A percentile compares a stretch with the other conserved stretches of the same genome.
Conservation (phyloP, 2,113 vertebrate genomes). For the Campylorhamphus procurvoides region DNA sequence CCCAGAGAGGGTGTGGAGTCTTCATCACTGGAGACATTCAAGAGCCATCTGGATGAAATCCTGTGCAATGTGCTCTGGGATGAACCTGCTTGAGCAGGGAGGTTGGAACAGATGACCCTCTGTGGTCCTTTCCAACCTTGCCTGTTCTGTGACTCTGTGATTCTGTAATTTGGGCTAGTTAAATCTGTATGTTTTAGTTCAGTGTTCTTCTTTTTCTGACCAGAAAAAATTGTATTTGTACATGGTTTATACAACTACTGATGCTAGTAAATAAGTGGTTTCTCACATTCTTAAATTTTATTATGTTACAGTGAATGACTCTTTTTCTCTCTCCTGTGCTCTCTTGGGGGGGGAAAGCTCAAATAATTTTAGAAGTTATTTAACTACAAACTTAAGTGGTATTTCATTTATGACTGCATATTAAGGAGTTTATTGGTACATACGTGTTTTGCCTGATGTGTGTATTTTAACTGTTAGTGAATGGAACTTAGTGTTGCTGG, state of each 20-base stretch:
- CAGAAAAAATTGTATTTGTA: background rate
- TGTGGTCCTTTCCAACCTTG: background rate
- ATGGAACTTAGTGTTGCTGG: background rate
- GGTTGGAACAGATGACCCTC: background rate
- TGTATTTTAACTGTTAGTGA: background rate
- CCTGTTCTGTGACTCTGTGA: no score
- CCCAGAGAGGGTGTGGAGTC: no score
- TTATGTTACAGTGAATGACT: background rate
- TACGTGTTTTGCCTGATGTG: background rate
- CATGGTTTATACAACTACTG: background rate
- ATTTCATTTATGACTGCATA: background rate
- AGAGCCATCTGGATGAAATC: background rate
- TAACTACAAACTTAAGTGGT: background rate
- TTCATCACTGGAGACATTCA: background rate
- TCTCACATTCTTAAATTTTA: background rate
- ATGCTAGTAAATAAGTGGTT: background rate
- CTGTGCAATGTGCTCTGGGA: background rate
- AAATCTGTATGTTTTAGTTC: background rate
- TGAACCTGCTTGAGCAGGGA: background rate
- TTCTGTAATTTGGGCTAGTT: background rate
- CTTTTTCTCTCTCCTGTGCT: background rate
- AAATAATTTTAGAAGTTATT: background rate
- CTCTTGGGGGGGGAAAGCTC: background rate
- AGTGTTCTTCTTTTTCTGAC: background rate
- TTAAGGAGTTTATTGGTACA: background rate